A percentile compares a stretch with the other conserved stretches of the same genome.
These are phyloP conservation scores for Montipora capitata DNA, from an alignment of 92 coral and sea anemone genomes.

Conservation along the genomic window DNA sequence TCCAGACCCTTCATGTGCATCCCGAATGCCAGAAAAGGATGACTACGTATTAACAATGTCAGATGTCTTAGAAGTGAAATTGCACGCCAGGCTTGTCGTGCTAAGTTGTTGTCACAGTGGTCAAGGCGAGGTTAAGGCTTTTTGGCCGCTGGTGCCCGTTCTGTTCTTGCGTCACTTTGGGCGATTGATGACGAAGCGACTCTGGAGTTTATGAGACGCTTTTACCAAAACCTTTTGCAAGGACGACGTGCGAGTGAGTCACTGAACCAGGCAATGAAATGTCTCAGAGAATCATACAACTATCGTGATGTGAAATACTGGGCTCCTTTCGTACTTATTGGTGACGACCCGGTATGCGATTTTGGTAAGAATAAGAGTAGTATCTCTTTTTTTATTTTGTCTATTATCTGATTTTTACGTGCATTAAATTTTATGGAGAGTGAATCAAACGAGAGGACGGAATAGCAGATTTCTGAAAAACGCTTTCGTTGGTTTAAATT, in stretches of 20 bases:
- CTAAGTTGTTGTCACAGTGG: slow-evolving; percentile 43
- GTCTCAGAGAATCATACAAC: slow-evolving; percentile 8
- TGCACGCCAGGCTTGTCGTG: slow-evolving; percentile 42
- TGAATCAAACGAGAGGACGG: too few relatives aligned
- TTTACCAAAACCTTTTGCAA: slow-evolving; percentile 2
- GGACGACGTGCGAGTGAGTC: slow-evolving; percentile 8
- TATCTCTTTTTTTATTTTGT: too few relatives aligned
- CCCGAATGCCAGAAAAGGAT: not conserved
- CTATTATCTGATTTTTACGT: too few relatives aligned
- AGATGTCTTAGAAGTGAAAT: slow-evolving; percentile 13
- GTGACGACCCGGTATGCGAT: too few relatives aligned
- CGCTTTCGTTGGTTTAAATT: too few relatives aligned
- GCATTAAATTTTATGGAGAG: too few relatives aligned
- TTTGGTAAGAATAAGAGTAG: not conserved
- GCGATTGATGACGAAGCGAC: not conserved
- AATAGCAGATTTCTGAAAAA: too few relatives aligned
- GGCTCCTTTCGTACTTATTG: too few relatives aligned
- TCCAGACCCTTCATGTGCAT: not conserved
- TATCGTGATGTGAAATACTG: too few relatives aligned
- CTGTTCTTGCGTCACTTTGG: too few relatives aligned
- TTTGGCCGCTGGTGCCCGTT: not conserved
- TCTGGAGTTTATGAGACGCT: slow-evolving; percentile 11
- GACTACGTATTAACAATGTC: slow-evolving; percentile 29
- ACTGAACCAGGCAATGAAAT: slow-evolving; percentile 9
- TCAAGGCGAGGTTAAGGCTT: not conserved